Evolutionary conservation across 2,797 vertebrate species (phyloP).

Genomic region (Sebastes taczanowskii): DNA sequence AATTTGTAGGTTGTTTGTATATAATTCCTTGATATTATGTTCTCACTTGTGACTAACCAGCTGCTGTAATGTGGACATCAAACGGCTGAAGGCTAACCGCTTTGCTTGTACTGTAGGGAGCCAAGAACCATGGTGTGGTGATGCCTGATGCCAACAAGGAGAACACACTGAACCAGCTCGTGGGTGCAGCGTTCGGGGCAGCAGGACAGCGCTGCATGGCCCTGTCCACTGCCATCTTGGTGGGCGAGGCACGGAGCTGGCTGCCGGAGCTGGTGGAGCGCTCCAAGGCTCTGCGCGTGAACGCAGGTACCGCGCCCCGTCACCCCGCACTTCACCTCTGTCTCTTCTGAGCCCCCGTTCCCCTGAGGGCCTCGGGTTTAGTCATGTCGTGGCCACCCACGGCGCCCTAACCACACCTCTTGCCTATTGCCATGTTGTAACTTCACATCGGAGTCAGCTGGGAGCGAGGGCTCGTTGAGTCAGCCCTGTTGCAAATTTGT

Average conservation of each 20-base stretch:
- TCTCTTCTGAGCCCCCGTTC: constrained; percentile 1
- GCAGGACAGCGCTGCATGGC: constrained; percentile 98
- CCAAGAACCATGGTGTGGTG: constrained; percentile 97
- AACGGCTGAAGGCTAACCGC: constrained; percentile 50
- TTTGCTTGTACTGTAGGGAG: constrained; percentile 85
- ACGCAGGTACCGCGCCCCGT: constrained; percentile 86
- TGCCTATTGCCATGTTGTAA: constrained; percentile 58
- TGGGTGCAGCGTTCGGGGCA: constrained; percentile 96
- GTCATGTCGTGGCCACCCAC: constrained; percentile 78
- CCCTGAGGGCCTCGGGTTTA: constrained; percentile 40
- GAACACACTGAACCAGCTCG: constrained; percentile 96
- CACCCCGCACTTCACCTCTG: constrained; percentile 16
- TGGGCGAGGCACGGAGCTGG: constrained; percentile 92
- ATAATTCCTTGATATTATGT: constrained; percentile 24
- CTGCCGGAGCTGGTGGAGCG: constrained; percentile 93
- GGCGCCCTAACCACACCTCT: constrained; percentile 73
- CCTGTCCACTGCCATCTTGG: constrained; percentile 92
- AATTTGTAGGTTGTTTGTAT: constrained; percentile 22
- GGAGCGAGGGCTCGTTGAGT: constrained; percentile 72
- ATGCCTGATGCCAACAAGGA: constrained; percentile 99
- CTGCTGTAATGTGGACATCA: constrained; percentile 47
- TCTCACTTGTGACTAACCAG: constrained; percentile 33
- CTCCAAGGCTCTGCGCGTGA: constrained; percentile 90
- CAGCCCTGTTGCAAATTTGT: constrained; percentile 79
- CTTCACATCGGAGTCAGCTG: constrained; percentile 69